Conservation (phyloP, 2,797 vertebrate species). For the Spinus pinus region DNA sequence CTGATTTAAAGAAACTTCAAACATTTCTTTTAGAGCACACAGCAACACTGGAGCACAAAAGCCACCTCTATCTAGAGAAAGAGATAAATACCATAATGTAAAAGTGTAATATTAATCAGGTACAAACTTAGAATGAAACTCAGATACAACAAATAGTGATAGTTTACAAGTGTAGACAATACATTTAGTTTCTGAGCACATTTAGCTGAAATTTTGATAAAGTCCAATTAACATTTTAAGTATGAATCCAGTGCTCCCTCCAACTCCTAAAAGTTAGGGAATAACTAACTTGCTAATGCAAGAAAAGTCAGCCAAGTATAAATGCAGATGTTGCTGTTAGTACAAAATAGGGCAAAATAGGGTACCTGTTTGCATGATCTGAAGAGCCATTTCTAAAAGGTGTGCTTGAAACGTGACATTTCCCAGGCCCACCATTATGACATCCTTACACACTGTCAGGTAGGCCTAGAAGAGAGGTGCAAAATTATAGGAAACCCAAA, state of each 20-base stretch:
- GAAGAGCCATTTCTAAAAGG: slow-evolving; percentile 81
- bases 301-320: neutral
- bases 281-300: neutral
- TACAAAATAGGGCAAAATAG: neutral
- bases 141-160: neutral
- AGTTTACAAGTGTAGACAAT: neutral
- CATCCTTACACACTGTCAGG: slow-evolving; percentile 83
- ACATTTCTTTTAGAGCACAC: slow-evolving; percentile 83
- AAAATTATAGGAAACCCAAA: neutral
- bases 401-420: slow-evolving; percentile 79
- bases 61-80: slow-evolving; percentile 80
- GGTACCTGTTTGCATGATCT: slow-evolving; percentile 82
- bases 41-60: slow-evolving; percentile 81
- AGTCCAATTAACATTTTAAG: neutral
- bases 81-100: neutral
- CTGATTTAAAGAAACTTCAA: slow-evolving; percentile 66
- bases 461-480: slow-evolving; percentile 77
- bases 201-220: neutral
- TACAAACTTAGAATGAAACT: neutral
- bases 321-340: neutral
- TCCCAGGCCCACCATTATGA: slow-evolving; percentile 85
- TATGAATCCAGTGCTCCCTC: neutral
- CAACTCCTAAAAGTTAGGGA: neutral
- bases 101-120: neutral
- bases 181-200: neutral